Evolutionary conservation across 2,113 vertebrate species (phyloP).

Genomic region (Scomber scombrus): DNA sequence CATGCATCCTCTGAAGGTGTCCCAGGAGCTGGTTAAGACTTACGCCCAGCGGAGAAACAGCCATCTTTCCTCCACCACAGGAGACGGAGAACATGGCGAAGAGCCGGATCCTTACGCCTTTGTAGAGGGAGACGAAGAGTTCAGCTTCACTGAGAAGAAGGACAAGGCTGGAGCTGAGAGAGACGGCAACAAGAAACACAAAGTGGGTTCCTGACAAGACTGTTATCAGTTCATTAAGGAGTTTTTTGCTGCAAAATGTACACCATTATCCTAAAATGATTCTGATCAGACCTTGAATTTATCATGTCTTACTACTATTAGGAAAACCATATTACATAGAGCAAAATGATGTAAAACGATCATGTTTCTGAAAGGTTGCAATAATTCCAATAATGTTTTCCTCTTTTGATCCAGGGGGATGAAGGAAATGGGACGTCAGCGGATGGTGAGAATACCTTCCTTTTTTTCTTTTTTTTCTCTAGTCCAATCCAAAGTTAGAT

Average conservation of each 20-base stretch:
- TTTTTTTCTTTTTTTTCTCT: neutral
- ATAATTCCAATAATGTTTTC: neutral
- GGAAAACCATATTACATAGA: too few species aligned
- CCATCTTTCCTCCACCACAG: conserved; percentile 86
- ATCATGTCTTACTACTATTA: too few species aligned
- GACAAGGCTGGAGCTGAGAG: conserved; percentile 91
- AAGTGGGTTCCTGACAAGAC: conserved; percentile 81
- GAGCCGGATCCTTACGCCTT: conserved; percentile 96
- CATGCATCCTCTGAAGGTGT: conserved; percentile 92
- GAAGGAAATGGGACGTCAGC: conserved; percentile 88
- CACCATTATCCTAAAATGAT: too few species aligned
- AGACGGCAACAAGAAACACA: conserved; percentile 92
- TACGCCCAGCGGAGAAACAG: conserved; percentile 94
- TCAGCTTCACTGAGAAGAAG: conserved; percentile 94
- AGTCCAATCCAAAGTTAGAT: neutral
- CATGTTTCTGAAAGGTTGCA: too few species aligned
- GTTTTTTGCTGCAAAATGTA: neutral
- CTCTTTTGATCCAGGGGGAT: conserved; percentile 84
- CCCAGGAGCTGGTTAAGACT: conserved; percentile 92
- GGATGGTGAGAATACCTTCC: conserved; percentile 87
- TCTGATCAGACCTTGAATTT: too few species aligned
- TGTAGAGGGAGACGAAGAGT: conserved; percentile 95
- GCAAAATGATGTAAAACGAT: too few species aligned
- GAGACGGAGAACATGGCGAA: conserved; percentile 88
- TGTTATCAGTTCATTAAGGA: too few species aligned